Evolutionary conservation across 1,140 invertebrate genomes (phyloP).

Genomic region (Zaprionus inermis): DNA sequence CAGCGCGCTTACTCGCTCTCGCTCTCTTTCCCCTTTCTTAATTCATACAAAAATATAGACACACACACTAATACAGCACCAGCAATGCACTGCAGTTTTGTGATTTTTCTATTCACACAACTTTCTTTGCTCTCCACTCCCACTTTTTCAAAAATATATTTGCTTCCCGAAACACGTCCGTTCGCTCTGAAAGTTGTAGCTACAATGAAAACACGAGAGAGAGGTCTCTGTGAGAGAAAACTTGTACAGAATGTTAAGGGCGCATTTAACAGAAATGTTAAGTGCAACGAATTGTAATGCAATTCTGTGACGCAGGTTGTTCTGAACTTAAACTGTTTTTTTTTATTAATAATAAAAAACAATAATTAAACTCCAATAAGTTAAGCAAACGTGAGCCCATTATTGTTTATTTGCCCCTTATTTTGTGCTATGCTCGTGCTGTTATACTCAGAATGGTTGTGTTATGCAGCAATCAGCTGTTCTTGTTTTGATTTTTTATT

Average conservation of each 20-base stretch:
- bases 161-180: constrained; percentile 22
- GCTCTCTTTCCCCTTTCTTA: constrained; percentile 6
- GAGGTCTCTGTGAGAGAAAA: constrained; percentile 4
- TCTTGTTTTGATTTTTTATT: constrained; percentile 31
- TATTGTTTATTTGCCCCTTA: background rate
- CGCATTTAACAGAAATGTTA: constrained; percentile 12
- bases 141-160: constrained; percentile 16
- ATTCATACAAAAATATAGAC: constrained; percentile 7
- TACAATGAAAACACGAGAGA: constrained; percentile 30
- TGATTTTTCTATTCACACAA: constrained; percentile 50
- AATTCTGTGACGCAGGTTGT: background rate
- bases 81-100: constrained; percentile 46
- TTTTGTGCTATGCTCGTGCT: background rate
- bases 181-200: constrained; percentile 29
- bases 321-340: background rate
- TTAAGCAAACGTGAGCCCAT: background rate
- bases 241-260: constrained; percentile 27
- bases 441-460: constrained; percentile 34
- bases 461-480: constrained; percentile 26
- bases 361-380: background rate
- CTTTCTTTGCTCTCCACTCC: constrained; percentile 51
- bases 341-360: background rate
- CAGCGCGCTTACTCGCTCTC: constrained; percentile 16
- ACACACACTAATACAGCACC: constrained; percentile 28
- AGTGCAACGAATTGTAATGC: background rate